Conservation (phyloP, 1,140 invertebrate genomes). For the Drosophila rhopaloa region DNA sequence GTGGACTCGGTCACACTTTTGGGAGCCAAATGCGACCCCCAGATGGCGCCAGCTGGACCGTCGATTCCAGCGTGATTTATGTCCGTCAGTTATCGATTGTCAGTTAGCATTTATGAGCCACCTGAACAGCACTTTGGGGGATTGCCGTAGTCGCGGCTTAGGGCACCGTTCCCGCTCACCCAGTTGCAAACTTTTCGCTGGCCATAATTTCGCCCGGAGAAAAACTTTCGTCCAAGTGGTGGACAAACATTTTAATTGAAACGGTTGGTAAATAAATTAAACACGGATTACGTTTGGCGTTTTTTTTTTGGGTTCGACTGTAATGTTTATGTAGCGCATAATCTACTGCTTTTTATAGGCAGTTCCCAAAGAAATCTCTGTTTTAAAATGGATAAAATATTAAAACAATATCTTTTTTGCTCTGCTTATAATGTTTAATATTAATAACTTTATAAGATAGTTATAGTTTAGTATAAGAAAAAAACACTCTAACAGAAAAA, state of each 20-base stretch:
- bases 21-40: slow-evolving; percentile 1
- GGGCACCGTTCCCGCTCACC: slow-evolving; percentile 8
- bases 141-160: slow-evolving; percentile 21
- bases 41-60: slow-evolving; percentile 34
- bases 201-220: slow-evolving; percentile 19
- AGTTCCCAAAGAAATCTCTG: too few species aligned
- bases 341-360: too few species aligned
- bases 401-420: too few species aligned
- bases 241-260: slow-evolving; percentile 40
- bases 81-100: slow-evolving; percentile 37
- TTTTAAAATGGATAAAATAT: too few species aligned
- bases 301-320: not conserved
- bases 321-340: too few species aligned
- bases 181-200: slow-evolving; percentile 22
- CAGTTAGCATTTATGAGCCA: slow-evolving; percentile 49
- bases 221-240: slow-evolving; percentile 18
- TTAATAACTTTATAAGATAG: too few species aligned
- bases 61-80: slow-evolving; percentile 22
- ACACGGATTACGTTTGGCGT: slow-evolving; percentile 1
- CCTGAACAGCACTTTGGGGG: slow-evolving; percentile 40
- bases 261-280: slow-evolving; percentile 20
- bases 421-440: not conserved
- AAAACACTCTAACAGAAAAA: too few species aligned
- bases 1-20: slow-evolving; percentile 34
- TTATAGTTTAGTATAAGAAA: too few species aligned